phyloP scores from a whole-genome alignment of 2,888 invertebrate genomes.

The Nemotelus pantherinus region DNA sequence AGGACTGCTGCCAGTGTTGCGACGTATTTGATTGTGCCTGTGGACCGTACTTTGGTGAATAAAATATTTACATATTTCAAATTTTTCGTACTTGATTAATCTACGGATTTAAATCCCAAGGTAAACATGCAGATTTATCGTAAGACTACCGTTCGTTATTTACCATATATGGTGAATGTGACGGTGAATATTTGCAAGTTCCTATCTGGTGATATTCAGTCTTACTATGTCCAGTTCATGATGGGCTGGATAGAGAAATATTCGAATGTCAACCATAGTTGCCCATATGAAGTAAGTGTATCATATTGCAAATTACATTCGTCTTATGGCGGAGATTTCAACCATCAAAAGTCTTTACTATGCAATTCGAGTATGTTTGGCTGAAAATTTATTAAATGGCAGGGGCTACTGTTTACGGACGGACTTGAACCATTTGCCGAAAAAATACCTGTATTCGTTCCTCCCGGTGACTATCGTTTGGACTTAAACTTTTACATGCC shows the following conservation, averaged over 20 bases:
- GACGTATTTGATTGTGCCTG: too few species aligned
- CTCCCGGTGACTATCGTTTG: conserved; percentile 21
- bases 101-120: not conserved
- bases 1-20: too few species aligned
- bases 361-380: too few species aligned
- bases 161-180: conserved; percentile 27
- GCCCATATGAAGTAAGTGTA: conserved; percentile 26
- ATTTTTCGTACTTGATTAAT: too few species aligned
- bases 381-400: not conserved
- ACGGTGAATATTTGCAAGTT: conserved; percentile 26
- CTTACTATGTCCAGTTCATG: conserved; percentile 5
- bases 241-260: conserved; percentile 23
- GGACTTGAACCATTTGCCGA: conserved; percentile 18
- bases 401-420: not conserved
- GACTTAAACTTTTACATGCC: not conserved
- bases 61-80: too few species aligned
- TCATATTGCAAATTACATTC: too few species aligned
- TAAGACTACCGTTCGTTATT: conserved; percentile 12
- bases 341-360: too few species aligned
- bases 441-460: conserved; percentile 21
- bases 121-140: conserved; percentile 13
- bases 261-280: conserved; percentile 36
- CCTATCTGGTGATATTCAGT: not conserved
- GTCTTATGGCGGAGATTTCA: too few species aligned
- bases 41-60: too few species aligned